These are phyloP conservation scores for Sinhomidia bicolor DNA, from an alignment of 2,888 invertebrate species.

Conservation along the genomic window DNA sequence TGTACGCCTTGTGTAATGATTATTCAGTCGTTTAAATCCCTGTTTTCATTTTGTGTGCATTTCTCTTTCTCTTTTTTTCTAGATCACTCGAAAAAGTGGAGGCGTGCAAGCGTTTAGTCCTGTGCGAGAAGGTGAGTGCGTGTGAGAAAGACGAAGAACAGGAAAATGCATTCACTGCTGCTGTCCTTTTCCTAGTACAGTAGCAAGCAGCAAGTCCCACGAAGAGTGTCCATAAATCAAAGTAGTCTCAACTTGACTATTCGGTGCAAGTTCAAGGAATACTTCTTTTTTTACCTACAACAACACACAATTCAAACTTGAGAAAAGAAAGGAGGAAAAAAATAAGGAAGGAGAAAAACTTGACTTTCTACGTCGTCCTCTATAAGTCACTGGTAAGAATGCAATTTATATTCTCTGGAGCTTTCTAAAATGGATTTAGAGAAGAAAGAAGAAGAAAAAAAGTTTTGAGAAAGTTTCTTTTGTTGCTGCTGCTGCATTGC, in stretches of 20 bases:
- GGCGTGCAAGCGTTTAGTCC: neutral
- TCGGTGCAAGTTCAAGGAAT: constrained; percentile 58
- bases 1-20: constrained; percentile 53
- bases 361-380: constrained; percentile 33
- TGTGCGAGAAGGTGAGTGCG: constrained; percentile 25
- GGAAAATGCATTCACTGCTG: constrained; percentile 58
- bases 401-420: constrained; percentile 64
- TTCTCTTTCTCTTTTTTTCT: constrained; percentile 22
- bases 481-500: too few relatives aligned
- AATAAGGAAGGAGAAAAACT: constrained; percentile 32
- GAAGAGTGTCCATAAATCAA: constrained; percentile 65
- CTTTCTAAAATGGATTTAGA: constrained; percentile 34
- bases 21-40: constrained; percentile 36
- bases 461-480: constrained; percentile 46
- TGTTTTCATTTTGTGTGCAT: neutral
- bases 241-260: constrained; percentile 31
- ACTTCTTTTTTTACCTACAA: neutral
- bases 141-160: too few relatives aligned
- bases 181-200: neutral
- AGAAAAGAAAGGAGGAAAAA: neutral
- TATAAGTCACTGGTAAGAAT: constrained; percentile 63
- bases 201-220: constrained; percentile 15
- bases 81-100: constrained; percentile 43
- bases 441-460: too few relatives aligned
- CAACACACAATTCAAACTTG: constrained; percentile 16